Percentiles rank a stretch among this genome's conserved stretches.
Conservation (phyloP, 2,113 vertebrate genomes). For the Apteryx mantelli region DNA sequence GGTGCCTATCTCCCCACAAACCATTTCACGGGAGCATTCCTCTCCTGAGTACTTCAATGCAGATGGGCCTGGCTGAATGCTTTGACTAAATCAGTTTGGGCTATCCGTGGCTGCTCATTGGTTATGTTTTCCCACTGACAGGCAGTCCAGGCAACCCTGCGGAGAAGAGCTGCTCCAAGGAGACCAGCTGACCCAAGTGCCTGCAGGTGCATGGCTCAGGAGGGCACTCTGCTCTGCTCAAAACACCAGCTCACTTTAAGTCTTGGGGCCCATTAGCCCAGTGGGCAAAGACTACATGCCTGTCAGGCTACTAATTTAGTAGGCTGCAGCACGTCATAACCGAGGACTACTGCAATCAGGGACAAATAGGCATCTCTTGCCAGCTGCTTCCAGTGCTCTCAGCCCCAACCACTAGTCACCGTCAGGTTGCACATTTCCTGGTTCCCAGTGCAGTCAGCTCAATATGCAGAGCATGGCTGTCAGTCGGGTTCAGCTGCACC, state of each 20-base stretch:
- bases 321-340: background rate
- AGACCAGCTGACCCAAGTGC: background rate
- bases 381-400: background rate
- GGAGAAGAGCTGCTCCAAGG: slow-evolving; percentile 49
- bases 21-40: background rate
- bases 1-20: background rate
- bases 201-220: slow-evolving; percentile 37
- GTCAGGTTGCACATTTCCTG: background rate
- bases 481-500: background rate
- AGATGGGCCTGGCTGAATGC: background rate
- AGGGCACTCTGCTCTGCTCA: background rate
- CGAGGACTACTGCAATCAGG: background rate
- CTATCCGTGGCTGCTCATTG: slow-evolving; percentile 38
- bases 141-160: background rate
- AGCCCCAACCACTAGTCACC: background rate
- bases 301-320: background rate
- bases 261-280: background rate
- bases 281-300: background rate
- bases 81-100: background rate
- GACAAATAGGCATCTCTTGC: background rate
- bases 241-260: background rate
- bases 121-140: background rate
- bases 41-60: background rate
- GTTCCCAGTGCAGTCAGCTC: background rate
- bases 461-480: background rate